Evolutionary conservation across 2,888 invertebrate genomes (phyloP).

Genomic region (Cyrtodaria siliqua): DNA sequence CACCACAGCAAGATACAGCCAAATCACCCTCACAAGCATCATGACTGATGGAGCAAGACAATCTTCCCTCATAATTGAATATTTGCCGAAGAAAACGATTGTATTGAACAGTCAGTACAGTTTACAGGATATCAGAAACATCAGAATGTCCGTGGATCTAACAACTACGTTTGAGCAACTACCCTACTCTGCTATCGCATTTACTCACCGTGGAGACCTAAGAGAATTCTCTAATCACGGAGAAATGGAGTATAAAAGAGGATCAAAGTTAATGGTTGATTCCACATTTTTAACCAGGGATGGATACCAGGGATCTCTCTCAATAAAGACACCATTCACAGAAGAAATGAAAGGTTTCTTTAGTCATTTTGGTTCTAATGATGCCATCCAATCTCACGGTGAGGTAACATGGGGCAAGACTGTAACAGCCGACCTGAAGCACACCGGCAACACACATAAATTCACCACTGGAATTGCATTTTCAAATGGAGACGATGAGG

Average conservation of each 20-base stretch:
- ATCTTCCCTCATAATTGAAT: conserved; percentile 33
- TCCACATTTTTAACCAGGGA: conserved; percentile 22
- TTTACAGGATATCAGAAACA: conserved; percentile 15
- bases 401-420: conserved; percentile 31
- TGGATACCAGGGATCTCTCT: conserved; percentile 25
- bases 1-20: conserved; percentile 9
- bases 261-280: conserved; percentile 21
- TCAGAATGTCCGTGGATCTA: conserved; percentile 30
- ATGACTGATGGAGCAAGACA: conserved; percentile 18
- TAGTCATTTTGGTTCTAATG: conserved; percentile 19
- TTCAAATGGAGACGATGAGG: conserved; percentile 6
- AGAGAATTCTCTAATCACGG: conserved; percentile 23
- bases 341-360: conserved; percentile 23
- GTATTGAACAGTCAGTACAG: conserved; percentile 18
- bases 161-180: conserved; percentile 37
- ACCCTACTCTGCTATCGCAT: conserved; percentile 23
- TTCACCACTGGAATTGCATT: conserved; percentile 26
- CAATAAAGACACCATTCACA: conserved; percentile 28
- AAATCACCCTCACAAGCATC: conserved; percentile 24
- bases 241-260: conserved; percentile 37
- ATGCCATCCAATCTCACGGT: conserved; percentile 31
- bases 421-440: conserved; percentile 23
- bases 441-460: conserved; percentile 9
- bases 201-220: conserved; percentile 30
- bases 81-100: conserved; percentile 34